These are phyloP conservation scores for Hippopotamyrus pictus DNA, from an alignment of 2,797 vertebrate genomes.

Conservation along the genomic window DNA sequence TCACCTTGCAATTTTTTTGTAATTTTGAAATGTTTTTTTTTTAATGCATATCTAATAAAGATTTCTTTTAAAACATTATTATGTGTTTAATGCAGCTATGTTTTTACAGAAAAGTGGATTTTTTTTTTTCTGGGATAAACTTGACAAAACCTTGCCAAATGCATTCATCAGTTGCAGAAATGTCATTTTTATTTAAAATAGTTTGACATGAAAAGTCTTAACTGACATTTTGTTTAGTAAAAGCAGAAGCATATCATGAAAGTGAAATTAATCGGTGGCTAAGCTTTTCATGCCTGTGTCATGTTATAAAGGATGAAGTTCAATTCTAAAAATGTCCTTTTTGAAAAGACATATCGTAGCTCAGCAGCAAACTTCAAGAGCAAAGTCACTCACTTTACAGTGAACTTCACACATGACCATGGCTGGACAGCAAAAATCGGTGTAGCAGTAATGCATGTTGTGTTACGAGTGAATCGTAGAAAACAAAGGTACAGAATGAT, in stretches of 20 bases:
- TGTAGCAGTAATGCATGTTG: neutral
- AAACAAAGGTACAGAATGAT: neutral
- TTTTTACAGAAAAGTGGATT: neutral
- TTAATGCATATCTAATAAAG: constrained; percentile 2
- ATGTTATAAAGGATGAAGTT: neutral
- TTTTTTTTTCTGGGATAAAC: neutral
- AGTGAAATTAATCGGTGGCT: neutral
- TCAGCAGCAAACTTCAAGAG: neutral
- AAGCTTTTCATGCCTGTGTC: neutral
- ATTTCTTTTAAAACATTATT: neutral
- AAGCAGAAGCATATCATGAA: neutral
- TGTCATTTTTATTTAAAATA: constrained; percentile 7
- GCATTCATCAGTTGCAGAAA: neutral
- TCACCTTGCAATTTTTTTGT: neutral
- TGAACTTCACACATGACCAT: neutral
- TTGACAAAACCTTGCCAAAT: neutral
- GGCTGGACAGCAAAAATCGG: neutral
- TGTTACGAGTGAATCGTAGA: neutral
- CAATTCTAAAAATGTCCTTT: neutral
- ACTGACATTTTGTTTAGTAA: neutral
- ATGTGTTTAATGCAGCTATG: neutral
- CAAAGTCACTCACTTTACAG: neutral
- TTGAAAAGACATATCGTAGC: neutral
- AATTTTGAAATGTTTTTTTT: neutral
- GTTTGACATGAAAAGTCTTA: constrained; percentile 1